A percentile compares a stretch with the other conserved stretches of the same genome.
Conservation (phyloP, 2,113 vertebrate species). For the Tetraodon nigroviridis region DNA sequence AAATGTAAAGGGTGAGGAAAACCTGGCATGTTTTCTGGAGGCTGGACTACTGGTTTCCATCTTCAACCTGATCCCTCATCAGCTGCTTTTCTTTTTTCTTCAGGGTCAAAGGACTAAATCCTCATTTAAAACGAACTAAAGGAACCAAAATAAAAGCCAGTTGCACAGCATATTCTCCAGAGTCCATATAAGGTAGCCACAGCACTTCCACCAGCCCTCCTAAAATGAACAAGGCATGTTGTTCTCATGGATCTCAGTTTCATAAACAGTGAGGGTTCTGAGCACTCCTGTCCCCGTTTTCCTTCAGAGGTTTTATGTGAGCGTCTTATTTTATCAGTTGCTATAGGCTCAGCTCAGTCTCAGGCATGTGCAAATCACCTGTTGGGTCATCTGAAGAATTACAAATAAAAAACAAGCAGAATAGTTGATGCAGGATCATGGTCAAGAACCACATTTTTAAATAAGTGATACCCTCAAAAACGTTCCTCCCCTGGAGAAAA, state of each 20-base stretch:
- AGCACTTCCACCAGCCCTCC: conserved; percentile 1
- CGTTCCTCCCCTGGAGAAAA: not conserved
- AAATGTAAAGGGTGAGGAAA: no score
- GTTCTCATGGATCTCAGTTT: conserved; percentile 12
- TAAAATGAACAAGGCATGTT: conserved; percentile 4
- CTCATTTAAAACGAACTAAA: not conserved
- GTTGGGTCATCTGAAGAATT: conserved; percentile 6
- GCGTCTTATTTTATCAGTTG: conserved; percentile 20
- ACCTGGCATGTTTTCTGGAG: no score
- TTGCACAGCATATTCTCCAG: not conserved
- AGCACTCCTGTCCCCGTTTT: conserved; percentile 2
- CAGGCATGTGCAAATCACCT: no score
- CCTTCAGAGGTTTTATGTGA: conserved; percentile 21
- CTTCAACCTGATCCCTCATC: no score
- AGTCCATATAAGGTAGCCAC: not conserved
- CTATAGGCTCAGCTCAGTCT: conserved; percentile 4
- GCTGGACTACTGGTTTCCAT: no score
- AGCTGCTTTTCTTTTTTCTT: no score
- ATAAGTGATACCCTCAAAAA: not conserved
- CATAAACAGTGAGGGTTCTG: conserved; percentile 15
- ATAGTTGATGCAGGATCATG: no score
- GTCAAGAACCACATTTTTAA: not conserved
- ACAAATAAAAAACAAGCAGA: not conserved
- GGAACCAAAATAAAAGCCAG: not conserved
- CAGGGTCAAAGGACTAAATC: not conserved